These are phyloP conservation scores for Argya squamiceps DNA, from an alignment of 2,797 vertebrate genomes.

Conservation along the genomic window DNA sequence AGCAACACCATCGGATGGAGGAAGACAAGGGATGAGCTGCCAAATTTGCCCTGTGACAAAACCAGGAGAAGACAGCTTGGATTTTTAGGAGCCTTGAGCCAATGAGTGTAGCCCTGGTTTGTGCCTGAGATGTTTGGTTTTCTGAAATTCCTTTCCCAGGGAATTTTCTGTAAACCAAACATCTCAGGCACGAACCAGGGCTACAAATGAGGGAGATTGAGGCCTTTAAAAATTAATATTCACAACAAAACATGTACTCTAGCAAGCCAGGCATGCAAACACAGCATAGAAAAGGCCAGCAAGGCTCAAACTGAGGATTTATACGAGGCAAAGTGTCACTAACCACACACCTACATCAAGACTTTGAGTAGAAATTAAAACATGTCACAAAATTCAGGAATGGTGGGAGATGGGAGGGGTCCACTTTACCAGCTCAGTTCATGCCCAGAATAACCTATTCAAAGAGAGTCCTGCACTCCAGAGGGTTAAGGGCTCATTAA, in stretches of 20 bases:
- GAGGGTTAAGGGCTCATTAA: constrained; percentile 65
- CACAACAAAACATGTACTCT: neutral
- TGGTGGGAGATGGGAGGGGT: neutral
- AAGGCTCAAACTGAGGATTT: neutral
- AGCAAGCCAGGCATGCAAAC: constrained; percentile 26
- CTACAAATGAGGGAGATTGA: neutral
- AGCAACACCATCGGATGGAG: neutral
- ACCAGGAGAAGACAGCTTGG: neutral
- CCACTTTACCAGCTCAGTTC: constrained; percentile 54
- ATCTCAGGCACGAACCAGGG: too few relatives aligned
- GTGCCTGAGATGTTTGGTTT: too few relatives aligned
- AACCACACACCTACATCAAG: neutral
- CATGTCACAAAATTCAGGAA: neutral
- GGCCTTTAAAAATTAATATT: neutral
- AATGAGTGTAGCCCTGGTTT: neutral
- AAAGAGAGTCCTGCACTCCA: constrained; percentile 70
- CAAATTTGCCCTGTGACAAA: neutral
- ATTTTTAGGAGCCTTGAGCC: neutral
- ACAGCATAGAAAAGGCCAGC: neutral
- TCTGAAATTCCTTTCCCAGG: too few relatives aligned
- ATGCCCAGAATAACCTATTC: constrained; percentile 73
- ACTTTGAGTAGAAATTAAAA: neutral
- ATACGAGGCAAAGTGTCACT: neutral
- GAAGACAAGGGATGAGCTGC: neutral
- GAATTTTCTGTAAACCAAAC: too few relatives aligned